Conservation (phyloP, 1,140 invertebrate genomes). For the Aphaenogaster ashmeadi region DNA sequence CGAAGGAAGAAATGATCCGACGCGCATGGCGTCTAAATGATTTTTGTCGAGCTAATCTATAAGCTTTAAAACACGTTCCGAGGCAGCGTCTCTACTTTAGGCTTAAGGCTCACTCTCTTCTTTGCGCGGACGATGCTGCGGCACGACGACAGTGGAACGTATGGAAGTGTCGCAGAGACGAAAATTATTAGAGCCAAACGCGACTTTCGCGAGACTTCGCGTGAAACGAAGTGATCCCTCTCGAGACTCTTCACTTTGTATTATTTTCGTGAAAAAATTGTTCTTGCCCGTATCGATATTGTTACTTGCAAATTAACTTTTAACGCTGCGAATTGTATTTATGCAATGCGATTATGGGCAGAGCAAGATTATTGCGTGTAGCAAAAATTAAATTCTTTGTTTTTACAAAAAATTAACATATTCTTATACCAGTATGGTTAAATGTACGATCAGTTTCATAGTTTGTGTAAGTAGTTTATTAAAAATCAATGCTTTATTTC, state of each 20-base stretch:
- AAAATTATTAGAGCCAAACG: slow-evolving; percentile 19
- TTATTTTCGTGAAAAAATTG: neutral
- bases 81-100: slow-evolving; percentile 36
- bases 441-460: neutral
- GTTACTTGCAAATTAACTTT: neutral
- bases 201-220: neutral
- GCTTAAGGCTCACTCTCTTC: slow-evolving; percentile 13
- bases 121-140: slow-evolving; percentile 33
- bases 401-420: neutral
- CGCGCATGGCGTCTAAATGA: slow-evolving; percentile 19
- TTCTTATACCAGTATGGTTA: neutral
- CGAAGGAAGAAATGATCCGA: neutral
- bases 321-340: neutral
- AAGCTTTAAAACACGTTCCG: slow-evolving; percentile 45
- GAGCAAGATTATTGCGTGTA: neutral
- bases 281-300: neutral
- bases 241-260: slow-evolving; percentile 38
- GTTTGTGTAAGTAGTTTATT: neutral
- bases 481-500: neutral
- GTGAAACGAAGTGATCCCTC: neutral
- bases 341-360: neutral
- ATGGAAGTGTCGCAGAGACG: neutral
- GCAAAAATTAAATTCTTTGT: slow-evolving; percentile 11
- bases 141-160: slow-evolving; percentile 1
- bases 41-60: slow-evolving; percentile 54